phyloP scores from a whole-genome alignment of 2,888 invertebrate genomes.

The Drosophila neutralis region DNA sequence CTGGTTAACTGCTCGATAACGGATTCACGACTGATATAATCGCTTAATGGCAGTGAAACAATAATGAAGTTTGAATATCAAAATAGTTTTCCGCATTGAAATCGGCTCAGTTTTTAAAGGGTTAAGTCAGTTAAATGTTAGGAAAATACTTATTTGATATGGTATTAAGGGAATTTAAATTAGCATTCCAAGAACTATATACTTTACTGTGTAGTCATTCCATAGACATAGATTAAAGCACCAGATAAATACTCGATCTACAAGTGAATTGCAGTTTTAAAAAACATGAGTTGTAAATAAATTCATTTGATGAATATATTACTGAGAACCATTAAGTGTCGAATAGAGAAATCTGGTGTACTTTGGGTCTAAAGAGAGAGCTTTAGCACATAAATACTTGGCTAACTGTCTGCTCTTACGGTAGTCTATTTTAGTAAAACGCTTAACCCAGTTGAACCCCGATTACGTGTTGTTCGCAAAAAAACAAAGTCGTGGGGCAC shows the following conservation, averaged over 20 bases:
- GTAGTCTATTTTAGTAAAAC: constrained; percentile 63
- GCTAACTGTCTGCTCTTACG: constrained; percentile 49
- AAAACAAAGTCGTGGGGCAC: constrained; percentile 54
- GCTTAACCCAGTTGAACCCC: constrained; percentile 62
- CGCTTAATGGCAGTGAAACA: neutral
- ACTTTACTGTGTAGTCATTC: neutral
- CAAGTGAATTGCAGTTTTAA: neutral
- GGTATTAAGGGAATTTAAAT: neutral
- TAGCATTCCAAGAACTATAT: neutral
- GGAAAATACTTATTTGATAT: neutral
- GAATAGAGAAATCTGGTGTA: constrained; percentile 25
- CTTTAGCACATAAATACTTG: constrained; percentile 46
- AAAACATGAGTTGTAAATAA: neutral
- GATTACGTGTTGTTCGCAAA: constrained; percentile 65
- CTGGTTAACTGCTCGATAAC: constrained; percentile 47
- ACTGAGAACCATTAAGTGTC: neutral
- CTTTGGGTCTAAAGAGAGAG: constrained; percentile 24
- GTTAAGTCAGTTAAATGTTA: neutral
- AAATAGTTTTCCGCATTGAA: neutral
- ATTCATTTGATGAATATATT: neutral
- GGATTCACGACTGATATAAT: constrained; percentile 5
- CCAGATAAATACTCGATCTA: neutral
- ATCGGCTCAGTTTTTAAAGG: neutral
- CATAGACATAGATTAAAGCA: neutral
- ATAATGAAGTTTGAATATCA: neutral